Conservation (phyloP, 2,797 vertebrate species). For the Tachyglossus aculeatus region DNA sequence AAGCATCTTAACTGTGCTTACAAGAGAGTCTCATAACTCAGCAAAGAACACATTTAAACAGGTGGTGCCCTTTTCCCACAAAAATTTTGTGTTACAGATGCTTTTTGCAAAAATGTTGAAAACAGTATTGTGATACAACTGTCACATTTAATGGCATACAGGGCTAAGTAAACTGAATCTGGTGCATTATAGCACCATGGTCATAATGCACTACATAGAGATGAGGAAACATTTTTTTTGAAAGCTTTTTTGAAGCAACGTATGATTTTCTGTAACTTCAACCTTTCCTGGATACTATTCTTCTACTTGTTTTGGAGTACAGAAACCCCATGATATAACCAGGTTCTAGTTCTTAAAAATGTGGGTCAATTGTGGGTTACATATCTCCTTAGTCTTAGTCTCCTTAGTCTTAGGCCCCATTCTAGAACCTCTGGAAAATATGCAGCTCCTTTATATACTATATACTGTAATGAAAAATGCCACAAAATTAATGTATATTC, state of each 20-base stretch:
- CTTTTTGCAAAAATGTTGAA: neutral
- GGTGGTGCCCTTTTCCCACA: neutral
- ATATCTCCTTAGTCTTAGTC: too few species aligned
- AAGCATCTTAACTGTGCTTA: neutral
- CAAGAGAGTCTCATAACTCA: constrained; percentile 1
- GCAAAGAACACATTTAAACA: neutral
- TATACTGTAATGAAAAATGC: too few species aligned
- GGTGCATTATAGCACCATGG: neutral
- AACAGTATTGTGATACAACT: neutral
- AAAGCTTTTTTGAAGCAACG: neutral
- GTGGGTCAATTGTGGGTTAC: too few species aligned
- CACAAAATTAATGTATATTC: too few species aligned
- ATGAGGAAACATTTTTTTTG: neutral
- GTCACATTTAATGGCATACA: neutral
- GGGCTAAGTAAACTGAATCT: neutral
- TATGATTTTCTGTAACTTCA: neutral
- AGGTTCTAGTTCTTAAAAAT: too few species aligned
- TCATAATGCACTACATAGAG: neutral
- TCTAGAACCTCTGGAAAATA: too few species aligned
- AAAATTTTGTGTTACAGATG: too few species aligned
- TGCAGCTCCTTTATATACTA: too few species aligned
- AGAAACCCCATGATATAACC: too few species aligned
- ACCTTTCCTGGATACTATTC: neutral
- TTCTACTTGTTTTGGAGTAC: neutral
- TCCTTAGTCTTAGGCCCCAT: too few species aligned